A percentile compares a stretch with the other conserved stretches of the same genome.
Conservation (phyloP, 2,888 invertebrate species). For the Macrophya annulata region DNA sequence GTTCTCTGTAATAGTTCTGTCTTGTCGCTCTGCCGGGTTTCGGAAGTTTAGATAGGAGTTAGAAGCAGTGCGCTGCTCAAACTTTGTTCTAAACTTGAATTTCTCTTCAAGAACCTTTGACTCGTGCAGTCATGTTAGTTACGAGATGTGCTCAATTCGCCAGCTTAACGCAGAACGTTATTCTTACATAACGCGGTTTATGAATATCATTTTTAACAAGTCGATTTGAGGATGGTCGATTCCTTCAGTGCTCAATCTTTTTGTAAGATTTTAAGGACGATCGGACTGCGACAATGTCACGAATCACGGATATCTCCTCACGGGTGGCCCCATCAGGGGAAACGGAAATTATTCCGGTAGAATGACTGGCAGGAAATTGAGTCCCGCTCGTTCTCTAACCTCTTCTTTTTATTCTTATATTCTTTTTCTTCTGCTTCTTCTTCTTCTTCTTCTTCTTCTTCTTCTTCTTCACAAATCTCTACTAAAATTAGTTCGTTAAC, state of each 20-base stretch:
- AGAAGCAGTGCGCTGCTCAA: conserved; percentile 30
- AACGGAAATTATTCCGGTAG: conserved; percentile 54
- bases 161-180: background rate
- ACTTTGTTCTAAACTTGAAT: conserved; percentile 44
- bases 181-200: background rate
- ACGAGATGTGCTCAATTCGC: background rate
- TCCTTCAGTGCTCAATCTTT: background rate
- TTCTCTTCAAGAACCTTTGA: conserved; percentile 32
- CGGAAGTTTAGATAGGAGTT: conserved; percentile 47
- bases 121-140: conserved; percentile 3
- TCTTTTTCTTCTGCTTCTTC: background rate
- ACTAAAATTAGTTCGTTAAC: conserved; percentile 53
- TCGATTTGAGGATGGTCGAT: conserved; percentile 6
- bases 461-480: conserved; percentile 23
- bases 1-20: conserved; percentile 47
- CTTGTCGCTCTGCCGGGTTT: conserved; percentile 43
- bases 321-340: conserved; percentile 35
- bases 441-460: background rate
- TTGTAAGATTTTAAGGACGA: background rate
- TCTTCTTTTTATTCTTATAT: background rate
- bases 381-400: conserved; percentile 9
- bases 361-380: conserved; percentile 53
- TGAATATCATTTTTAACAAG: conserved; percentile 40
- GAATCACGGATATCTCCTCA: background rate
- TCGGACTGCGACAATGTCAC: conserved; percentile 28